phyloP scores from a whole-genome alignment of 2,113 vertebrate species.

The Pristiophorus japonicus region DNA sequence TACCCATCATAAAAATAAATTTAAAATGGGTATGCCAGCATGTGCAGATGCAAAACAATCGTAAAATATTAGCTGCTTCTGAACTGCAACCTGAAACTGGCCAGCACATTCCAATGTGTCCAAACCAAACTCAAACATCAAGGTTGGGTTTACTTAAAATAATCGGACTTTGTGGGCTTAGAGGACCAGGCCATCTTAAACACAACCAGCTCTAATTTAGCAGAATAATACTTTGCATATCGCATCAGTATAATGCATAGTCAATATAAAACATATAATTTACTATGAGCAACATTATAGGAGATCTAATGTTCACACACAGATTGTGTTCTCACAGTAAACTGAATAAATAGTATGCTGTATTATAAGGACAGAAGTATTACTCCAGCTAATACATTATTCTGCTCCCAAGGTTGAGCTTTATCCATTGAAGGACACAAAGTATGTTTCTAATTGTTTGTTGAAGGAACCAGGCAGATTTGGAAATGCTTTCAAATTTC shows the following conservation, averaged over 20 bases:
- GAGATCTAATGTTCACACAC: no score
- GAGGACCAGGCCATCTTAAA: neutral
- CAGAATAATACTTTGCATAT: no score
- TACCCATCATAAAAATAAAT: neutral
- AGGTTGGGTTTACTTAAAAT: neutral
- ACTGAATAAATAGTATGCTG: no score
- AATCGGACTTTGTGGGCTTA: no score
- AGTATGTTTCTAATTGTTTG: neutral
- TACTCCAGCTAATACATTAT: neutral
- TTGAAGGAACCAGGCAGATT: neutral
- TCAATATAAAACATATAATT: no score
- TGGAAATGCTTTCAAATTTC: neutral
- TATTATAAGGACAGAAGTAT: no score
- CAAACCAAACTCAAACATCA: neutral
- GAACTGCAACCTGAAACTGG: neutral
- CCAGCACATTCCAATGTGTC: neutral
- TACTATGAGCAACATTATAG: no score
- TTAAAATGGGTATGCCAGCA: neutral
- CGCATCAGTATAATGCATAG: no score
- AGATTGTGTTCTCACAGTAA: no score
- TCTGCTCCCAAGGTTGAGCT: neutral
- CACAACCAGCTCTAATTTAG: no score
- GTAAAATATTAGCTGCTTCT: neutral
- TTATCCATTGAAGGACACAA: neutral
- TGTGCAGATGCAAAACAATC: neutral